Percentiles rank a stretch among this genome's conserved stretches.
Conservation (phyloP, 2,797 vertebrate genomes). For the Peromyscus nudipes region DNA sequence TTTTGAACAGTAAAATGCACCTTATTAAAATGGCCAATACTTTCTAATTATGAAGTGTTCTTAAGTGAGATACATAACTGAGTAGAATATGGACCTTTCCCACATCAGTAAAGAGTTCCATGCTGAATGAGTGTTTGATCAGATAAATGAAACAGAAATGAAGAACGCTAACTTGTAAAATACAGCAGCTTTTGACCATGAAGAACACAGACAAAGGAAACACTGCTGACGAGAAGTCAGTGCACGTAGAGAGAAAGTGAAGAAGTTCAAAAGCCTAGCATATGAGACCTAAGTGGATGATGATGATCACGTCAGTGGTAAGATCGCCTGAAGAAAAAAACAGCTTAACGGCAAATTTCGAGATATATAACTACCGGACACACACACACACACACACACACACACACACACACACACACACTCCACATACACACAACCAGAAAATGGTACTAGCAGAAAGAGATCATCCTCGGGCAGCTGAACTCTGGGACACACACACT, state of each 20-base stretch:
- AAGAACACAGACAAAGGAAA: neutral
- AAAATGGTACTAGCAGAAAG: neutral
- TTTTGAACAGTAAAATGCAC: neutral
- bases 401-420: neutral
- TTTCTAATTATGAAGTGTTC: neutral
- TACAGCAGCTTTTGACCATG: neutral
- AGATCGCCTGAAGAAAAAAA: neutral
- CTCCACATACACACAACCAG: neutral
- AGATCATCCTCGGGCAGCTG: neutral
- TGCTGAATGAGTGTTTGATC: neutral
- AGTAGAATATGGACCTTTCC: neutral
- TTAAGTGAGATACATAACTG: neutral
- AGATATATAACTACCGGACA: neutral
- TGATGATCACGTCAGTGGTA: neutral
- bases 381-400: neutral
- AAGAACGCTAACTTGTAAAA: slow-evolving; percentile 9
- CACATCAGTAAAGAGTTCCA: neutral
- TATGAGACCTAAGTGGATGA: neutral
- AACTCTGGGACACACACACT: neutral
- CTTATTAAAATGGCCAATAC: neutral
- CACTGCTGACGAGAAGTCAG: neutral
- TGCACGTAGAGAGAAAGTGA: neutral
- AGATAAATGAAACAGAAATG: neutral
- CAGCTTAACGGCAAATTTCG: neutral
- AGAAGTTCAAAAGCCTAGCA: neutral